phyloP scores from a whole-genome alignment of 2,797 vertebrate species.

The Apogon talboti region DNA sequence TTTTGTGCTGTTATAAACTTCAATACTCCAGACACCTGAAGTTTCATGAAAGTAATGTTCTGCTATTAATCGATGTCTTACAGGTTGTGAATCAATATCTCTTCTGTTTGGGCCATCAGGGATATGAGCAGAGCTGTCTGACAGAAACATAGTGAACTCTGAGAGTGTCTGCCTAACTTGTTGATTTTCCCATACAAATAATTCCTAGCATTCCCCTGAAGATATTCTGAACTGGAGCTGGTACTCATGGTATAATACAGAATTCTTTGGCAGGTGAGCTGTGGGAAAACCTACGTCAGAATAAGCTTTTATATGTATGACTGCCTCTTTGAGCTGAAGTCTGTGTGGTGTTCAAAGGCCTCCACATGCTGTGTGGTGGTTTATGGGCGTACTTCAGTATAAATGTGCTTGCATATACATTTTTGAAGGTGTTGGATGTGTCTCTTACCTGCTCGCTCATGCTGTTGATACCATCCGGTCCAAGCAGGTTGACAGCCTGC shows the following conservation, averaged over 20 bases:
- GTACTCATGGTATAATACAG: conserved; percentile 45
- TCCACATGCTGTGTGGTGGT: conserved; percentile 20
- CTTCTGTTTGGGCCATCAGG: conserved; percentile 5
- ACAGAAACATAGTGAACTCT: conserved; percentile 23
- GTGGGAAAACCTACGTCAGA: conserved; percentile 35
- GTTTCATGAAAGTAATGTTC: conserved; percentile 26
- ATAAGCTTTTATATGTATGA: conserved; percentile 49
- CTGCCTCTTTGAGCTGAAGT: conserved; percentile 26
- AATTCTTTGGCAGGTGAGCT: conserved; percentile 39
- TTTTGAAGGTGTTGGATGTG: conserved; percentile 29
- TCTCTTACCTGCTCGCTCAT: conserved; percentile 85
- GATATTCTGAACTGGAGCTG: conserved; percentile 30
- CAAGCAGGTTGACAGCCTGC: conserved; percentile 85
- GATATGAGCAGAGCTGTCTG: background rate
- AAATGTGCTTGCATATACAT: too few relatives aligned
- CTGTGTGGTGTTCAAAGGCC: conserved; percentile 13
- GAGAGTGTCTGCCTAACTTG: conserved; percentile 29
- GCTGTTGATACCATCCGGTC: conserved; percentile 86
- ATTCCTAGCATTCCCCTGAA: conserved; percentile 28
- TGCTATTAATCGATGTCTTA: conserved; percentile 32
- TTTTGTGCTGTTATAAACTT: background rate
- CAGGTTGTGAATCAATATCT: conserved; percentile 35
- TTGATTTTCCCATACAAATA: conserved; percentile 41
- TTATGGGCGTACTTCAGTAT: background rate
- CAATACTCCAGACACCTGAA: background rate